Base-by-base conservation (phyloP, 2,888 invertebrate genomes). In the Heliconius hortense region DNA sequence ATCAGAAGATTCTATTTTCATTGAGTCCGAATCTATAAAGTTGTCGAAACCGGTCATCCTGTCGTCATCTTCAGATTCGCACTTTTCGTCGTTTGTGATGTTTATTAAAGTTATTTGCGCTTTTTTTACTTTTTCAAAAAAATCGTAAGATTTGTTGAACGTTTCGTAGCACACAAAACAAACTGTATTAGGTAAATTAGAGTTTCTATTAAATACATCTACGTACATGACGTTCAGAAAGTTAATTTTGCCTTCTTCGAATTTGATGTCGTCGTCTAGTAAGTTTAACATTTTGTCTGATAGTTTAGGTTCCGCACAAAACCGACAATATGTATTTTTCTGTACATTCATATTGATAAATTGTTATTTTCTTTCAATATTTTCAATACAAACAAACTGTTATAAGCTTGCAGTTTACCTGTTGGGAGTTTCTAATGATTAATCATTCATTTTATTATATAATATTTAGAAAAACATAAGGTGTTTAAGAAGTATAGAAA, bases 171-270 rank as follows among this genome's bases (percentile, higher is more conserved):
- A 92, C 2, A 90, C 82, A 64, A 90, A 89, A 84, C 92, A 92
- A 56, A 91, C 84, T 1, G 90, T 90, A 86, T 88, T 90, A 3
- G 92, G 92, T 31, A 92, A 56, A 31, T 69, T n/a, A 24, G 31
- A 81, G 11, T 86, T 86, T 28, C 82, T 82, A 75, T 80, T 84
- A 43, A 84, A 82, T 74, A 93, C 82, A 80, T 93, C 88, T n/a
- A 92, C 86, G 78, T 90, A 91, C 21, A 88, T 82, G 28, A 90
- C 90, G 78, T 92, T 92, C n/a, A 93, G 79, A 77, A 90, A 89
- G 4, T 85, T 78, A 56, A 92, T 81, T 81, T 91, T 91, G 24
- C 89, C 84, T 82, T 90, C 90, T 21, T 86, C 82, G 76, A 82
- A 85, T 82, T 86, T 89, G 35, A 81, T 80, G 26, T 77, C 78